Evolutionary conservation across 2,113 vertebrate genomes (phyloP), one percentile per base, ranked within the genome.

Genomic region (Accipiter virgatus): DNA sequence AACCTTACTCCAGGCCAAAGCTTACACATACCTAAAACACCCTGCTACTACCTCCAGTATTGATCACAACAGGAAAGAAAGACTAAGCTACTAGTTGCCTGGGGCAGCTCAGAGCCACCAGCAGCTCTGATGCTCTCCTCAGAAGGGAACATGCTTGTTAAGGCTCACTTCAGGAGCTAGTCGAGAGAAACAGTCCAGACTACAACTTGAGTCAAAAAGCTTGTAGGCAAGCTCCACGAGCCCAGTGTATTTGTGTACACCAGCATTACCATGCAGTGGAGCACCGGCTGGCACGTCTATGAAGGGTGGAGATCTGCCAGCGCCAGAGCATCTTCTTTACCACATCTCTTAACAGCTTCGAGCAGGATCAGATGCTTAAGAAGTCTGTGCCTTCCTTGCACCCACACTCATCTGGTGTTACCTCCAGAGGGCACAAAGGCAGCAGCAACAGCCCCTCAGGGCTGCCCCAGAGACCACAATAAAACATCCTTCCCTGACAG

Each of bases 361-460:
- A 48, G 27, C 29, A 84, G 34, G 9, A 58, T 10, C n/a, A 59
- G 50, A 32, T 10, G 11, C 26, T 42, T 5, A 5, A 75, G 26
- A 58, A 68, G 34, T 19, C 61, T n/a, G 29, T 40, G 47, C 61
- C 43, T 67, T 56, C 62, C 56, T 45, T 29, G 16, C 13, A 58
- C 31, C 48, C n/a, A 55, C 13, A 4, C 70, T 45, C 7, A 1
- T 29, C 16, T 2, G 1, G 26, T 1, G 1, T 52, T 34, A 56
- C 34, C 48, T 47, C 38, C 48, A 38, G 14, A 27, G 14, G 47
- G 38, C 38, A 68, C 3, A 2, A n/a, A 40, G 53, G 40, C 62
- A 59, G 40, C 50, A 72, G n/a, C n/a, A 34, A 68, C 22, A 81
- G 62, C 36, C 40, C 47, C 32, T 45, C 4, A 19, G 6, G 58